Evolutionary conservation across 2,797 vertebrate species (phyloP), one percentile per base, ranked within the genome.

Genomic region (Characodon lateralis): DNA sequence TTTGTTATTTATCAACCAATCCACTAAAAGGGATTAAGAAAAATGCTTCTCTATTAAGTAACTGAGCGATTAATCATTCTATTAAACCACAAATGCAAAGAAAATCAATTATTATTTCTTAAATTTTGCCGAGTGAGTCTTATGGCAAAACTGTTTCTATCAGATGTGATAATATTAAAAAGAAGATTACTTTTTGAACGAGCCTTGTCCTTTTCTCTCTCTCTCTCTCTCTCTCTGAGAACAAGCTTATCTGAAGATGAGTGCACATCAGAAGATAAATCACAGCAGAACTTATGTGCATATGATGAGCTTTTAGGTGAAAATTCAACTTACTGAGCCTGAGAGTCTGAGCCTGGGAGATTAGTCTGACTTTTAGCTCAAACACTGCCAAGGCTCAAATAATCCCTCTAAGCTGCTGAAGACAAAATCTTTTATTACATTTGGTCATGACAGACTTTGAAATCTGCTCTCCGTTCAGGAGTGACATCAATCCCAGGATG

Each of bases 141-240:
- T 88, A 53, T 20, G 73, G 78, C 71, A 72, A 81, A 83, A 74
- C 68, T 20, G 20, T 75, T 81, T 81, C 63, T 84, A 84, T 85
- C 76, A 79, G 51, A 80, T 74, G 65, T 74, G 59, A 59, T 50
- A 55, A 59, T 76, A 78, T 81, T 87, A 76, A 80, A 72, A 73
- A 80, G 28, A 46, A 77, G 81, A 87, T 89, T 88, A 83, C 70
- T 78, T 78, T 87, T 70, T 76, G 28, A 69, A 76, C 73, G 71
- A 82, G 58, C 78, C 72, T 58, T 66, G 48, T 78, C 12, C n/a
- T 53, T 68, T 70, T 16, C n/a, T 28, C 24, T 58, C 31, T 72
- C 35, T 22, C 31, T 72, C 35, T 22, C 48, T 75, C 69, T 70
- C 46, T 70, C 78, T 87, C 26, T 1, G 35, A 78, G 75, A 73